These are phyloP conservation scores for Hypena proboscidalis DNA, from an alignment of 2,888 invertebrate genomes.

Conservation along the genomic window DNA sequence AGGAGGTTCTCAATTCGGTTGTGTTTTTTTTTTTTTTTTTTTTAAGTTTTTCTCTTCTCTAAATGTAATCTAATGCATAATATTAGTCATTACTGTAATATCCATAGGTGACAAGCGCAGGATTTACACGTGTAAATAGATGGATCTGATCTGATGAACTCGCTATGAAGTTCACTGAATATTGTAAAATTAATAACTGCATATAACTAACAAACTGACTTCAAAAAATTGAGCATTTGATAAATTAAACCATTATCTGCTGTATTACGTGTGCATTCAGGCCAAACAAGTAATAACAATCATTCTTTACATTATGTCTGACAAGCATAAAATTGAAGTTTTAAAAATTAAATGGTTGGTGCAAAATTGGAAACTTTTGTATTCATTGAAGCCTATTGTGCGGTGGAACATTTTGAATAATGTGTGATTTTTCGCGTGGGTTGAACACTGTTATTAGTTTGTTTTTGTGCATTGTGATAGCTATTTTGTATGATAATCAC, in stretches of 20 bases:
- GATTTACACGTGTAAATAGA: no score
- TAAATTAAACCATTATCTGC: conserved; percentile 36
- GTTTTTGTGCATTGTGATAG: conserved; percentile 27
- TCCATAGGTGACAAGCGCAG: no score
- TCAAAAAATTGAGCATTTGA: conserved; percentile 14
- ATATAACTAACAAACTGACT: conserved; percentile 10
- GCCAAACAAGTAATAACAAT: conserved; percentile 33
- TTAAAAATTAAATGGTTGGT: conserved; percentile 41
- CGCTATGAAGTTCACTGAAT: no score
- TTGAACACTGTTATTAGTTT: conserved; percentile 23
- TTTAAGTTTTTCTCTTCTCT: no score
- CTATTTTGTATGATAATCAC: conserved; percentile 32
- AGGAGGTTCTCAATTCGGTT: no score
- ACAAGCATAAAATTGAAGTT: conserved; percentile 54
- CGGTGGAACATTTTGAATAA: conserved; percentile 30
- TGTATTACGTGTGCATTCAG: conserved; percentile 33
- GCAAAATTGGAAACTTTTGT: conserved; percentile 45
- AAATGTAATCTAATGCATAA: no score
- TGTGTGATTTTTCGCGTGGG: conserved; percentile 31
- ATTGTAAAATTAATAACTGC: no score
- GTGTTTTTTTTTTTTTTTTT: no score
- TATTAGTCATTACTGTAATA: no score
- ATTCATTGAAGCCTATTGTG: conserved; percentile 33
- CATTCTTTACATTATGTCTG: conserved; percentile 40
- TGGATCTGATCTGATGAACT: no score